A percentile compares a stretch with the other conserved stretches of the same genome.
phyloP scores from a whole-genome alignment of 2,797 vertebrate genomes.

The Pristis pectinata region DNA sequence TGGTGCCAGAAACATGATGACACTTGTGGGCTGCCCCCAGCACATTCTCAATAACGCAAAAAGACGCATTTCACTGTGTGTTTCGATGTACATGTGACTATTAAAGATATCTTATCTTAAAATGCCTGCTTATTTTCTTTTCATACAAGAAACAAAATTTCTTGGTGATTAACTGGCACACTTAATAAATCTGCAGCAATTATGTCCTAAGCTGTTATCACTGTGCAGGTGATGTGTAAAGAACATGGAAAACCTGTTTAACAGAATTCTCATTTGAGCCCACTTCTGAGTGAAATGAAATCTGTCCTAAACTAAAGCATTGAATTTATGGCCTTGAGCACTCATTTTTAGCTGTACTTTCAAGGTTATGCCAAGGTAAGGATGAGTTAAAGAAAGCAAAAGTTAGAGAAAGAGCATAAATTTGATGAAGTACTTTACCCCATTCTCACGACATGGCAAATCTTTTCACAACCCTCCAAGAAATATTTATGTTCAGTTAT shows the following conservation, averaged over 20 bases:
- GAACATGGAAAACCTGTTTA: background rate
- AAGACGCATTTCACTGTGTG: too few relatives aligned
- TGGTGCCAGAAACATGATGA: too few relatives aligned
- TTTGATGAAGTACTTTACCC: background rate
- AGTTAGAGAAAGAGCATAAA: background rate
- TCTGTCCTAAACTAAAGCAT: constrained; percentile 7
- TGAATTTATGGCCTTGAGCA: background rate
- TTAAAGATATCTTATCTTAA: too few relatives aligned
- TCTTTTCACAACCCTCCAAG: background rate
- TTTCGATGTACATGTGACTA: too few relatives aligned
- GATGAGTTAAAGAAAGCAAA: background rate
- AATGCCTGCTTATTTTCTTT: background rate
- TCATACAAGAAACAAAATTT: background rate
- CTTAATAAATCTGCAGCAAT: background rate
- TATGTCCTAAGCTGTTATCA: background rate
- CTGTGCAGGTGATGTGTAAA: constrained; percentile 8
- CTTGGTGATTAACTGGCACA: background rate
- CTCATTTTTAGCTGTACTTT: background rate
- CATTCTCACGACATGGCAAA: background rate
- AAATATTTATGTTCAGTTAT: background rate
- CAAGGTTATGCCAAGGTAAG: background rate
- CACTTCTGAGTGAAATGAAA: background rate
- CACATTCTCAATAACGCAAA: too few relatives aligned
- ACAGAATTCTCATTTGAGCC: background rate
- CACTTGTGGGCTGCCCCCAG: too few relatives aligned